Conservation (phyloP, 2,888 invertebrate genomes). For the Lasioglossum villosulum region DNA sequence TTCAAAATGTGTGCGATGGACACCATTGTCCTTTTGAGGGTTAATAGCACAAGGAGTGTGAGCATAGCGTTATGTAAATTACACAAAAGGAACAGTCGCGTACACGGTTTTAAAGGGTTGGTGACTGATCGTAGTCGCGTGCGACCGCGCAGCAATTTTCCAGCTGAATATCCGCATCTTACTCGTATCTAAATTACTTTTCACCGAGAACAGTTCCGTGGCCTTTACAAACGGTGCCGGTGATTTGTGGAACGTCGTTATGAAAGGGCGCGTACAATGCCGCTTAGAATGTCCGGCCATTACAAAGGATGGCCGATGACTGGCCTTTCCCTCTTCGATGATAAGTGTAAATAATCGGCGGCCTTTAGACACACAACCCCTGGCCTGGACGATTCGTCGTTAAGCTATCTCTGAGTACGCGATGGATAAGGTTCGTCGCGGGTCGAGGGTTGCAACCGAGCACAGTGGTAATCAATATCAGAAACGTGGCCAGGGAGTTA, state of each 20-base stretch:
- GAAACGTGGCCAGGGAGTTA: background rate
- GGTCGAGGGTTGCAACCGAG: background rate
- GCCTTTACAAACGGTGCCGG: constrained; percentile 22
- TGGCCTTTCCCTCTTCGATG: constrained; percentile 12
- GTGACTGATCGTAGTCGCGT: constrained; percentile 23
- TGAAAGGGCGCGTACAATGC: constrained; percentile 28
- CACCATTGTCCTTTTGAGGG: background rate
- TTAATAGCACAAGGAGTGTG: background rate
- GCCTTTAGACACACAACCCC: constrained; percentile 43
- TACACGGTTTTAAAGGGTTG: constrained; percentile 25
- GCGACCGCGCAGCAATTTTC: constrained; percentile 43
- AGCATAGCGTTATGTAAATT: background rate
- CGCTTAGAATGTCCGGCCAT: constrained; percentile 24
- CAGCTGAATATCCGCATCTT: constrained; percentile 29
- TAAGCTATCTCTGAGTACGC: constrained; percentile 26
- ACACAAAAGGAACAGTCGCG: background rate
- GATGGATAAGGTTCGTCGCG: background rate
- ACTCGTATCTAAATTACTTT: constrained; percentile 51
- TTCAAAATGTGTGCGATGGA: too few species aligned
- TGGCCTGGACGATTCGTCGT: constrained; percentile 46
- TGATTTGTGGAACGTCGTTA: constrained; percentile 12
- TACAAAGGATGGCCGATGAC: background rate
- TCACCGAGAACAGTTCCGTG: constrained; percentile 19
- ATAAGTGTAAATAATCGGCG: constrained; percentile 62
- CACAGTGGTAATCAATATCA: background rate